Base-by-base conservation (phyloP, 2,113 vertebrate genomes). In the Meles meles region DNA sequence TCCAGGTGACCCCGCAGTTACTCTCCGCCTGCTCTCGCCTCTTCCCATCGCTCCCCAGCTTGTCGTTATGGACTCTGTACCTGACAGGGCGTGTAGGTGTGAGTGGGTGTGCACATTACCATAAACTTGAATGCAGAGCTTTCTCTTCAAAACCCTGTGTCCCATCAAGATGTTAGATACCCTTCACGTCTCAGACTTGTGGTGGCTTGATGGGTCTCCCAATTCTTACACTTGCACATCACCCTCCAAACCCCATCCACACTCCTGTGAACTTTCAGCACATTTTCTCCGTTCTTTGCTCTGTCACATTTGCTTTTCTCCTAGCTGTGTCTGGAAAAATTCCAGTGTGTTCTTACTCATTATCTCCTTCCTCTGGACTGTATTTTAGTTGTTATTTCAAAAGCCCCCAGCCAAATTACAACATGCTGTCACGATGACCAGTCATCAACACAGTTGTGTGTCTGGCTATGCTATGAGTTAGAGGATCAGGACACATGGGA, bases 371-470 rank as follows among this genome's bases (percentile, higher is more conserved):
- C 63, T 84, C n/a, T 88, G n/a, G 39, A 61, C 27, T 59, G 37
- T 88, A 17, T 90, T 95, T 52, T 90, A 49, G 79, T 76, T 96
- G 92, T 94, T 80, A 88, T 97, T 97, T 90, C 81, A 84, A 87
- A 57, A 96, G 18, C 44, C 29, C 25, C 9, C 47, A 84, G 67
- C 34, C 95, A 90, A 84, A 90, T 76, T 94, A 84, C 92, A 94
- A 23, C 61, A 79, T 80, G 39, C 81, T 47, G 29, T 61, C 85
- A 74, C 84, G 55, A 79, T 57, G 80, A 87, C 87, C 81, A 90
- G 59, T 83, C 84, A 90, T 80, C 11, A 0, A 2, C 8, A 31
- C 72, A 55, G 15, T 74, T 83, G 21, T 13, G n/a, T 61, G 72
- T 83, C 29, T 80, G 95, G 25, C 39, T 90, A 6, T 39, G 29